Evolutionary conservation across 2,888 invertebrate genomes (phyloP).

Genomic region (Lysandra coridon): DNA sequence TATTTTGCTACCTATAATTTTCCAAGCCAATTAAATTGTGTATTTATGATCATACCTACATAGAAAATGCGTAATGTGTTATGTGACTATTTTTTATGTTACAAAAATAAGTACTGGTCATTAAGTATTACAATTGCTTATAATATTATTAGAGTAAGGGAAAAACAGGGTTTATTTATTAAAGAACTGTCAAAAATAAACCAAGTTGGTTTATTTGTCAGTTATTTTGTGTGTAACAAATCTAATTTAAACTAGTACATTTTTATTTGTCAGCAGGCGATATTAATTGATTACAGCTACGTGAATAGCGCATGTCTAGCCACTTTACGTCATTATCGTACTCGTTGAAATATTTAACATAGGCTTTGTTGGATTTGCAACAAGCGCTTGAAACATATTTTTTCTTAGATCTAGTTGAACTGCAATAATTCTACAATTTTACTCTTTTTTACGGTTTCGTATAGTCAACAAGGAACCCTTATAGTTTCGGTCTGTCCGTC

Average conservation of each 20-base stretch:
- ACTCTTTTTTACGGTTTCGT: too few relatives aligned
- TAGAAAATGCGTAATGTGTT: background rate
- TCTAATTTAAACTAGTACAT: background rate
- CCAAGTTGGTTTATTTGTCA: background rate
- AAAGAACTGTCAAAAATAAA: background rate
- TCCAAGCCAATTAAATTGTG: background rate
- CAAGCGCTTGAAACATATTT: background rate
- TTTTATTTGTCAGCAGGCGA: constrained; percentile 12
- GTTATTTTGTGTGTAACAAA: constrained; percentile 1
- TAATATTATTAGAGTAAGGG: background rate
- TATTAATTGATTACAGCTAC: constrained; percentile 16
- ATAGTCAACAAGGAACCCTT: too few relatives aligned
- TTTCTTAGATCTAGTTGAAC: background rate
- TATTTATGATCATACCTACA: background rate
- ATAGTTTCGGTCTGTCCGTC: too few relatives aligned
- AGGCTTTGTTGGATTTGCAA: background rate
- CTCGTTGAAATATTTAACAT: background rate
- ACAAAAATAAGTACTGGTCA: background rate
- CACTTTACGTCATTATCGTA: constrained; percentile 13
- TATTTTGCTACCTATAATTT: background rate
- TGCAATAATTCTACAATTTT: background rate
- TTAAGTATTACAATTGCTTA: too few relatives aligned
- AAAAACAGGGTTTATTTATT: background rate
- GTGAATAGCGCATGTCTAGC: constrained; percentile 3
- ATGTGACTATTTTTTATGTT: background rate